These are phyloP conservation scores for Ceratothoa steindachneri DNA, from an alignment of 2,888 invertebrate species.

Conservation along the genomic window DNA sequence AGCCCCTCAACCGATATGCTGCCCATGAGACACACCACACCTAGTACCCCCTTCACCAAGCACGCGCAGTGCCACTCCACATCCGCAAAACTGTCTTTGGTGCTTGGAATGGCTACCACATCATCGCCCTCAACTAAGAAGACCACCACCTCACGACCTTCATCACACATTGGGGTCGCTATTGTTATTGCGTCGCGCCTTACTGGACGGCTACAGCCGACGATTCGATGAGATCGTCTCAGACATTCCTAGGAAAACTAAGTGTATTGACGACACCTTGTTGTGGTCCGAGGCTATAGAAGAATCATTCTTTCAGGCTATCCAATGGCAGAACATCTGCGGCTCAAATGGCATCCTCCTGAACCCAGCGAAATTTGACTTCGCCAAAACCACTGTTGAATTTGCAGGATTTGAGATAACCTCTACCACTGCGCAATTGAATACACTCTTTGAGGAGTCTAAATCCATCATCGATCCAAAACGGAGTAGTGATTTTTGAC, in stretches of 20 bases:
- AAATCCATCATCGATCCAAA: constrained; percentile 16
- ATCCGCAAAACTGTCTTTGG: neutral
- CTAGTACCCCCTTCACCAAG: constrained; percentile 5
- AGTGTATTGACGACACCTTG: no score
- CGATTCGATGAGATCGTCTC: constrained; percentile 11
- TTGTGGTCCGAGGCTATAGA: no score
- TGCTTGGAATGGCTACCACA: no score
- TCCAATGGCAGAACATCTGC: no score
- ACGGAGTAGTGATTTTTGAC: constrained; percentile 7
- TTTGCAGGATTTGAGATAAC: constrained; percentile 20
- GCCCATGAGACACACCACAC: constrained; percentile 20
- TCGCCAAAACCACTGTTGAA: constrained; percentile 15
- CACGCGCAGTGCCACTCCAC: neutral
- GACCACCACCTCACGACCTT: constrained; percentile 17
- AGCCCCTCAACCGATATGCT: constrained; percentile 2
- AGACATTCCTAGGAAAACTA: constrained; percentile 12
- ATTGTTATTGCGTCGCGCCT: constrained; percentile 19
- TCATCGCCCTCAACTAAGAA: neutral
- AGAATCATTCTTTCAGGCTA: no score
- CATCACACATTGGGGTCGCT: constrained; percentile 23
- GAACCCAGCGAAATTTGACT: constrained; percentile 28
- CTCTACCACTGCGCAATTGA: no score
- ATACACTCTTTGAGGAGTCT: no score
- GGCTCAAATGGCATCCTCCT: no score
- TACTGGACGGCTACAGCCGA: no score